These are phyloP conservation scores for Melitaea cinxia DNA, from an alignment of 1,140 invertebrate species.

Conservation along the genomic window DNA sequence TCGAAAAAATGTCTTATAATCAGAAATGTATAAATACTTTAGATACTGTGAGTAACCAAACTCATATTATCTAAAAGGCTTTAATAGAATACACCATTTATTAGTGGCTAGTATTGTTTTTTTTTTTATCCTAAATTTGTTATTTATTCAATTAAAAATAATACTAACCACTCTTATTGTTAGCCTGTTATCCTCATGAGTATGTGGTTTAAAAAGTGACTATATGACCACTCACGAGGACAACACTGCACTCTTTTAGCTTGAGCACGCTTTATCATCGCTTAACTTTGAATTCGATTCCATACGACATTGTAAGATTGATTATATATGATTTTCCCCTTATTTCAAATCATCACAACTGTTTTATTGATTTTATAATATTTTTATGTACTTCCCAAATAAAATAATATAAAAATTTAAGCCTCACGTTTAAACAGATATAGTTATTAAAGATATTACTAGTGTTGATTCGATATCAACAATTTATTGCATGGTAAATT, in stretches of 20 bases:
- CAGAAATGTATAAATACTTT: too few species aligned
- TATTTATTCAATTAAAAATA: not conserved
- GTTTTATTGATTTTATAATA: not conserved
- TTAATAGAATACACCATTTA: too few species aligned
- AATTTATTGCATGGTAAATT: not conserved
- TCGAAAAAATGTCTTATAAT: too few species aligned
- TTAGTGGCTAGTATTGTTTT: too few species aligned
- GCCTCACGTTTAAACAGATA: too few species aligned
- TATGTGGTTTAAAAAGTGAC: not conserved
- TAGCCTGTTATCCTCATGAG: not conserved
- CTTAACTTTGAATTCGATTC: slow-evolving; percentile 23
- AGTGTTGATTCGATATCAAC: not conserved
- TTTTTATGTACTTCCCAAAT: too few species aligned
- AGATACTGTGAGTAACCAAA: too few species aligned
- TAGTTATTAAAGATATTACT: too few species aligned
- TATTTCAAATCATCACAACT: not conserved
- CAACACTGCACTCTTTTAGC: slow-evolving; percentile 29
- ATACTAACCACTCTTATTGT: slow-evolving; percentile 8
- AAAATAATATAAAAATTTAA: too few species aligned
- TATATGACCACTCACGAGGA: too few species aligned
- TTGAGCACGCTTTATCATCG: slow-evolving; percentile 58
- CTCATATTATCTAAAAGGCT: too few species aligned
- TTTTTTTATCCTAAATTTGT: too few species aligned
- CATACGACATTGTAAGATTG: not conserved
- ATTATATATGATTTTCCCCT: not conserved